Evolutionary conservation across 2,113 vertebrate species (phyloP), one percentile per base, ranked within the genome.

Genomic region (Accipiter virgatus): DNA sequence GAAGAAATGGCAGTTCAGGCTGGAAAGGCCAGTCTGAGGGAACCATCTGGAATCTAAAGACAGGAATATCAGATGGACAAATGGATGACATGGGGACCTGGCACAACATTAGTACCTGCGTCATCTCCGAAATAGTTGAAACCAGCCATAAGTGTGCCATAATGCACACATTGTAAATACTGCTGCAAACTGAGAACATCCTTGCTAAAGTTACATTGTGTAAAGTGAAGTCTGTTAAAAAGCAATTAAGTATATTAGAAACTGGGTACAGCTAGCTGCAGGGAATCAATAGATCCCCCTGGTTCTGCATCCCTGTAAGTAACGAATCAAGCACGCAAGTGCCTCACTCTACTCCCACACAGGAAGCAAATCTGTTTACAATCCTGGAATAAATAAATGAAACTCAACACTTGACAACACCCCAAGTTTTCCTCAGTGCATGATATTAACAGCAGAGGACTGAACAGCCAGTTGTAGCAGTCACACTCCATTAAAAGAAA

Each of bases 301-400:
- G 50, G 85, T 68, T 50, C 34, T 23, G 73, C 36, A 59, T 90
- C 88, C 23, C 97, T 90, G 94, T 95, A 95, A 96, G 95, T 70
- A 68, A 92, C 34, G 11, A 93, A 98, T 96, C 97, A 93, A 97
- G 97, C 96, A 93, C 75, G 88, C 81, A 21, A 92, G 83, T 10
- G 70, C 93, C 88, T 96, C 31, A 13, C 95, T 96, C 96, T 83
- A 43, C 74, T 96, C 97, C 95, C 18, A 93, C 94, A 67, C 94
- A 93, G 96, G 91, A 97, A 96, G 94, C 97, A 97, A 97, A 98
- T 91, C 93, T 97, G 97, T 97, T 98, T 97, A 97, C 96, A 95
- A 19, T 43, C 81, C 86, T 81, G 58, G 88, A 94, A 94, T 70
- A 87, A 93, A 95, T 88, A 97, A 93, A 96, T 56, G 91, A 93